Conservation (phyloP, 30 jellyfish, hydroid and myxozoan species). For the Phacellophora camtschatica region DNA sequence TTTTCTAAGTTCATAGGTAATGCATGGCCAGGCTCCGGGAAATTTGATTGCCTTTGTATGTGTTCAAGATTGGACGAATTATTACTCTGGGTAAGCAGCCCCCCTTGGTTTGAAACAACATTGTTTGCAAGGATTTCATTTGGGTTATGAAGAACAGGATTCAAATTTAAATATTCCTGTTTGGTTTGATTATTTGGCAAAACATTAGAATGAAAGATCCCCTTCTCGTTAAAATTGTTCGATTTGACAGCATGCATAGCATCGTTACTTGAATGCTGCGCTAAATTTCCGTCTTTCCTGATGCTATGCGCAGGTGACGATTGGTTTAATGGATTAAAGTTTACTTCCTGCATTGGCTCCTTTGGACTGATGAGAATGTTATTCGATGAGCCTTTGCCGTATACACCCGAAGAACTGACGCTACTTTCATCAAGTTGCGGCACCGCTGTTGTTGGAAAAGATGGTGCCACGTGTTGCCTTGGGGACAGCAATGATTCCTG, state of each 20-base stretch:
- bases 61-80: background rate
- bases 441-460: background rate
- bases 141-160: background rate
- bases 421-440: background rate
- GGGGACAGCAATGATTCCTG: background rate
- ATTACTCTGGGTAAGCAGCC: too few relatives aligned
- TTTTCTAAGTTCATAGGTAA: background rate
- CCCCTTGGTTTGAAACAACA: background rate
- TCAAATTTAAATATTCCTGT: background rate
- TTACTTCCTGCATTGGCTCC: background rate
- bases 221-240: background rate
- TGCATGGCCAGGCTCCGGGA: too few relatives aligned
- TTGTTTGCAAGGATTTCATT: background rate
- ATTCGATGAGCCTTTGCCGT: background rate
- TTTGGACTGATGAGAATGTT: background rate
- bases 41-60: background rate
- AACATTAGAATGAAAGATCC: background rate
- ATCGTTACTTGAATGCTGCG: background rate
- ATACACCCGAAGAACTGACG: background rate
- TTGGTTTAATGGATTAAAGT: constrained; percentile 3
- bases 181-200: background rate
- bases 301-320: constrained; percentile 16
- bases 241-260: background rate
- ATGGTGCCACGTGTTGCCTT: background rate
- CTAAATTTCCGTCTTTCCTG: background rate